phyloP scores from a whole-genome alignment of 2,888 invertebrate genomes.

The Agonopterix subpropinquella region DNA sequence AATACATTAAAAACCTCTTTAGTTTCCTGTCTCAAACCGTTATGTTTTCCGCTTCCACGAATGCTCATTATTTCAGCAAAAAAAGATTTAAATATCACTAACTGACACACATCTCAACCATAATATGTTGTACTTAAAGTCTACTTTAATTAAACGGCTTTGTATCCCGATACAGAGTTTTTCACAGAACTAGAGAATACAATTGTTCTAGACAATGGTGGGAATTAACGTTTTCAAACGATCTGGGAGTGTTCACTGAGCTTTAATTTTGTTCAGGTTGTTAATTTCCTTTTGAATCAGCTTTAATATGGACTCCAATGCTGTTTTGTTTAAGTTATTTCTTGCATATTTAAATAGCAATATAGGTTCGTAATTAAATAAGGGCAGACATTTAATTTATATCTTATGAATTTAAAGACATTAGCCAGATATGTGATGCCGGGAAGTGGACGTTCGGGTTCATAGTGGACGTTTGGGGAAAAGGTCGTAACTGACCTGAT shows the following conservation, averaged over 20 bases:
- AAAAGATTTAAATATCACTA: neutral
- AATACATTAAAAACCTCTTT: neutral
- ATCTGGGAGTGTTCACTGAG: slow-evolving; percentile 19
- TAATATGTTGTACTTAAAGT: neutral
- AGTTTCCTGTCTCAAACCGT: neutral
- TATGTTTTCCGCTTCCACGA: neutral
- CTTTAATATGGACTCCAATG: neutral
- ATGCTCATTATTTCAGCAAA: neutral
- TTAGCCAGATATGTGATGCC: too few species aligned
- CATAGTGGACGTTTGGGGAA: too few species aligned
- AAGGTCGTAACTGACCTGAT: too few species aligned
- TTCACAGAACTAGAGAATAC: slow-evolving; percentile 15
- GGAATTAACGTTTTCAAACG: slow-evolving; percentile 28
- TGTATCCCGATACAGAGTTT: slow-evolving; percentile 7
- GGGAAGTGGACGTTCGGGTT: too few species aligned
- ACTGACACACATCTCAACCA: neutral
- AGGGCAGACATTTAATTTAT: too few species aligned
- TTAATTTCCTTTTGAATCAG: slow-evolving; percentile 6
- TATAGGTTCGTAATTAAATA: too few species aligned
- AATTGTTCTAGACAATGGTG: slow-evolving; percentile 30
- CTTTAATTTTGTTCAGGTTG: slow-evolving; percentile 20
- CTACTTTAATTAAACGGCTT: neutral
- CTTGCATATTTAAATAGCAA: too few species aligned
- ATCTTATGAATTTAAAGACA: too few species aligned
- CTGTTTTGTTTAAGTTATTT: neutral